Evolutionary conservation across 2,888 invertebrate species (phyloP), one percentile per base, ranked within the genome.

Genomic region (Metacarcinus magister): DNA sequence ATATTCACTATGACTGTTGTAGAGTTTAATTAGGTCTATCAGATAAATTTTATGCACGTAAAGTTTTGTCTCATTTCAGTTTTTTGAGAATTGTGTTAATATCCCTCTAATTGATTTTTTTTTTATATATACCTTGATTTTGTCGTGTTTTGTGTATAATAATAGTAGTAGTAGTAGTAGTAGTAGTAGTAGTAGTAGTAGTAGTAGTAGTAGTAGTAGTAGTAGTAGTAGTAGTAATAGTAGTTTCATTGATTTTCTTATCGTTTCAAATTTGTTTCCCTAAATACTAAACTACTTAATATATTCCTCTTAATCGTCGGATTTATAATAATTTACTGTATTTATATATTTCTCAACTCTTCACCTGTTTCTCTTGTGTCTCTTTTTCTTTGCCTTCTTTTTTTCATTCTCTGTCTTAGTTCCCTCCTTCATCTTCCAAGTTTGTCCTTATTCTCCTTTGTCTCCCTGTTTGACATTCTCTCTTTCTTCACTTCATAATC

Each of bases 111-210:
- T n/a, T n/a, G 67, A 23, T 67, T n/a, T 67, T 2, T 67, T n/a
- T 67, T 2, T 16, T 67, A 60, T 67, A 54, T 54, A 8, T 54
- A 54, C 54, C 5, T n/a, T 1, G 67, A 67, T 67, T 67, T n/a
- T 67, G 1, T 67, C 5, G 23, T 23, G 19, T 13, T 67, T 23
- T 23, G n/a, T 10, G 16, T 1, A 23, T 23, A 67, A 23, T 67
- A 67, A 23, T 67, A 67, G 67, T 67, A 67, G 67, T 67, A 67
- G 67, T 67, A 67, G 67, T 67, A 67, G 67, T 67, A 67, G 67
- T 67, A 67, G 67, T 67, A 67, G 67, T 67, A 67, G n/a, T 67
- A 67, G 67, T 67, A 23, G 67, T 67, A 23, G 67, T 67, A 23
- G 67, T 67, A 23, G 67, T 67, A 23, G 67, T 67, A 23, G n/a